phyloP scores from a whole-genome alignment of 2,888 invertebrate species.

The Noctua fimbriata region DNA sequence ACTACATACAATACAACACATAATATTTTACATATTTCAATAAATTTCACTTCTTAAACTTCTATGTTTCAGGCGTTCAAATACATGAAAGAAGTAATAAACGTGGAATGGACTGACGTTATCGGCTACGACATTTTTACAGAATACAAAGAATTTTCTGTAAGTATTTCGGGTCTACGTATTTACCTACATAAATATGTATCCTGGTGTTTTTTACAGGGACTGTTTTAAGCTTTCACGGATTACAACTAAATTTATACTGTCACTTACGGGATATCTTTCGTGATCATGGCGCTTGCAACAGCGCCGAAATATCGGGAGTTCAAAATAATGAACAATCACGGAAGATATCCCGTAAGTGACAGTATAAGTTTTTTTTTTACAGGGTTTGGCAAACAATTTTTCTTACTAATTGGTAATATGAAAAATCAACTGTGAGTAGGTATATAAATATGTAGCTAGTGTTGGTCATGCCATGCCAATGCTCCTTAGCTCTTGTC shows the following conservation, averaged over 20 bases:
- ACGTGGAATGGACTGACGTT: constrained; percentile 78
- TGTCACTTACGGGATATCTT: too few species aligned
- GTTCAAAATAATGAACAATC: too few species aligned
- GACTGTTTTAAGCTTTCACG: too few species aligned
- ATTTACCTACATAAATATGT: not conserved
- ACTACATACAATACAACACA: not conserved
- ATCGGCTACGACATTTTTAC: constrained; percentile 67
- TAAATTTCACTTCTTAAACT: not conserved
- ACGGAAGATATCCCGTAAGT: too few species aligned
- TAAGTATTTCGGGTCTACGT: constrained; percentile 68
- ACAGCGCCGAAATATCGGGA: too few species aligned
- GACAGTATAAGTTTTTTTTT: too few species aligned
- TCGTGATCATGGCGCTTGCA: too few species aligned
- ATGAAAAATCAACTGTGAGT: not conserved
- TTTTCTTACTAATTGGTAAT: not conserved
- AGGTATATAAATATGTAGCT: not conserved
- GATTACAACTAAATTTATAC: too few species aligned
- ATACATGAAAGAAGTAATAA: constrained; percentile 76
- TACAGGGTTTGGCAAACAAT: not conserved
- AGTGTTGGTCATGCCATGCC: not conserved
- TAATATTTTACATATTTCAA: not conserved
- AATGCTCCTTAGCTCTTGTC: not conserved
- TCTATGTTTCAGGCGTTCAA: constrained; percentile 77
- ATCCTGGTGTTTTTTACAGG: too few species aligned
- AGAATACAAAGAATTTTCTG: constrained; percentile 71